Base-by-base conservation (phyloP, 2,113 vertebrate species). In the Neotoma lepida region DNA sequence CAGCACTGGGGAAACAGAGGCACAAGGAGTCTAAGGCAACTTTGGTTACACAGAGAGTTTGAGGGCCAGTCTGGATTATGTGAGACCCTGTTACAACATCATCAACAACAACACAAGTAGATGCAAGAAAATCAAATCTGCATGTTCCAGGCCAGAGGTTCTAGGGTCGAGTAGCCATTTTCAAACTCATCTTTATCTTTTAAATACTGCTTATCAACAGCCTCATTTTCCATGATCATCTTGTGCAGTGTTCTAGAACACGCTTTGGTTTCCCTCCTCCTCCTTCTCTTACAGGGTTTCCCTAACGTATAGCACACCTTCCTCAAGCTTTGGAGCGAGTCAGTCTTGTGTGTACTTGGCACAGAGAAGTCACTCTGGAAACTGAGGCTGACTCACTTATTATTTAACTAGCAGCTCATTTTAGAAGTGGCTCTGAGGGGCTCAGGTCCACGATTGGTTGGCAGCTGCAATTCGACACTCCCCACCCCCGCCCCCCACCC, bases 211-310 rank as follows among this genome's bases (percentile, higher is more conserved):
- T 13, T n/a, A 81, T 44, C 8, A 58, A 90, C 74, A 64, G 44
- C 41, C 39, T 76, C 22, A 14, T 63, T 80, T 68, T 58, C 41
- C 49, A 6, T 30, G 44, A 78, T 56, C 61, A 77, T 58, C 54
- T 44, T 90, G 33, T 44, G 17, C 28, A 30, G 1, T 24, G 61
- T 90, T 94, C 95, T 70, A 61, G 86, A 94, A 94, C 87, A 78
- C n/a, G 14, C 17, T 64, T 56, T 15, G 35, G 39, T 46, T 91
- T 61, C n/a, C 54, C 68, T 95, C 3, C 6, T 44, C 46, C 58
- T 81, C 28, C 54, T 66, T 5, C 26, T 90, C 26, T 44, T 46
- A 41, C n/a, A 33, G 35, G 84, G 22, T 30, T 68, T 63, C 41
- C 17, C 2, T 58, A 4, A 61, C 3, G 35, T 20, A 82, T 30